Conservation (phyloP, 1,140 invertebrate species). For the Ostrea denselamellosa region DNA sequence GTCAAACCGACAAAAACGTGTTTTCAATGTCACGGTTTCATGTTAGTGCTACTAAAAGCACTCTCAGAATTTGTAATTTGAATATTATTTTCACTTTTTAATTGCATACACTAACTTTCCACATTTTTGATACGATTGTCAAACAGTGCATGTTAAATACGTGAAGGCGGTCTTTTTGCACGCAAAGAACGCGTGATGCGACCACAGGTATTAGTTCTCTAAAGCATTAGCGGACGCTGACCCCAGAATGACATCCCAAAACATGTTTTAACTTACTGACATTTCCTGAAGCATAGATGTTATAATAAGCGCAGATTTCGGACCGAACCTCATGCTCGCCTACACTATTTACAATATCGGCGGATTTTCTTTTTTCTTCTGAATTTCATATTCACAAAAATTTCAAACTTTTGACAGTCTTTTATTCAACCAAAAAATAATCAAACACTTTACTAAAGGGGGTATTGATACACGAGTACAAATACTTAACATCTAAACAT, state of each 20-base stretch:
- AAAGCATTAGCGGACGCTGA: background rate
- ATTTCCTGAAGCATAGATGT: too few species aligned
- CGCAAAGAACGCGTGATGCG: background rate
- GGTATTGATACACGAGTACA: too few species aligned
- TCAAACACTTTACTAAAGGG: too few species aligned
- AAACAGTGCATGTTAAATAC: background rate
- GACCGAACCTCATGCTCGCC: too few species aligned
- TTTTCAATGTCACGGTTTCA: background rate
- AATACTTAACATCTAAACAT: too few species aligned
- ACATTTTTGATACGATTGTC: background rate
- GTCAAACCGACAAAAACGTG: background rate
- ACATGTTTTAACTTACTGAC: background rate
- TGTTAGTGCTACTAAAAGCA: background rate
- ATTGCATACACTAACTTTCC: background rate
- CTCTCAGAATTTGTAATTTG: background rate
- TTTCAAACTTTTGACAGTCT: too few species aligned
- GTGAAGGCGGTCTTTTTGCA: background rate
- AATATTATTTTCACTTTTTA: background rate
- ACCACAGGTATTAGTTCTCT: background rate
- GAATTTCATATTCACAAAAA: too few species aligned
- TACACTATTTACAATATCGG: too few species aligned
- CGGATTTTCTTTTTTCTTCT: too few species aligned
- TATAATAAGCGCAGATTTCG: too few species aligned
- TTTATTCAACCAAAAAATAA: too few species aligned
- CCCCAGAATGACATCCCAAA: background rate